These are phyloP conservation scores for Drosophila sordidapex DNA, from an alignment of 2,888 invertebrate genomes.

Conservation along the genomic window DNA sequence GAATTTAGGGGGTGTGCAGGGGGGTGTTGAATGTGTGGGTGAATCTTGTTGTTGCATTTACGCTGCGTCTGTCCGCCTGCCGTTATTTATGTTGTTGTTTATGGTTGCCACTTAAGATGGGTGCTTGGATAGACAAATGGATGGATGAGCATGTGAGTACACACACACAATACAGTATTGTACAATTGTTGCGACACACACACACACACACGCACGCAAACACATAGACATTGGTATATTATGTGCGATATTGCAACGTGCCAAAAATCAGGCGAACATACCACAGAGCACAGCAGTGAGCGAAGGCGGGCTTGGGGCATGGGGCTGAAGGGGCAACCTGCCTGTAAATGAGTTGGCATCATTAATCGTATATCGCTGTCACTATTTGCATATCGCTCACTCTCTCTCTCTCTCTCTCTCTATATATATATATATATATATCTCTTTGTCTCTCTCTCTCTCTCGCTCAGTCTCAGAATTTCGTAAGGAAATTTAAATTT, in stretches of 20 bases:
- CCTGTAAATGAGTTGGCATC: constrained; percentile 54
- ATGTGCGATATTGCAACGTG: constrained; percentile 44
- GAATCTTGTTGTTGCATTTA: constrained; percentile 19
- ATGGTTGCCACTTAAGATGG: constrained; percentile 43
- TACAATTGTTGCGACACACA: constrained; percentile 40
- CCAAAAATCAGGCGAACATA: constrained; percentile 68
- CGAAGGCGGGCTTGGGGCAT: neutral
- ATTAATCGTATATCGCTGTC: constrained; percentile 37
- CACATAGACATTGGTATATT: neutral
- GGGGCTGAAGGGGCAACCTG: constrained; percentile 9
- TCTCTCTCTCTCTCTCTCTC: neutral
- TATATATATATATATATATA: neutral
- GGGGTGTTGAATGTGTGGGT: neutral
- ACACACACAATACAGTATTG: constrained; percentile 17
- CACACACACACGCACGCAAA: neutral
- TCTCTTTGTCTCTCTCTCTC: neutral
- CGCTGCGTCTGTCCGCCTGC: constrained; percentile 19
- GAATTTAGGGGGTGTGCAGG: neutral
- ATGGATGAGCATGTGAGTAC: constrained; percentile 11
- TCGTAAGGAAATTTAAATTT: constrained; percentile 12
- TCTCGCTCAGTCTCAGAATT: constrained; percentile 6
- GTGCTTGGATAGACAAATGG: constrained; percentile 30
- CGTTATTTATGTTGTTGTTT: constrained; percentile 49
- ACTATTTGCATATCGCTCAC: constrained; percentile 7
- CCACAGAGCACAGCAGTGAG: constrained; percentile 17